Base-by-base conservation (phyloP, 1,140 invertebrate species). In the Drosophila arizonae region DNA sequence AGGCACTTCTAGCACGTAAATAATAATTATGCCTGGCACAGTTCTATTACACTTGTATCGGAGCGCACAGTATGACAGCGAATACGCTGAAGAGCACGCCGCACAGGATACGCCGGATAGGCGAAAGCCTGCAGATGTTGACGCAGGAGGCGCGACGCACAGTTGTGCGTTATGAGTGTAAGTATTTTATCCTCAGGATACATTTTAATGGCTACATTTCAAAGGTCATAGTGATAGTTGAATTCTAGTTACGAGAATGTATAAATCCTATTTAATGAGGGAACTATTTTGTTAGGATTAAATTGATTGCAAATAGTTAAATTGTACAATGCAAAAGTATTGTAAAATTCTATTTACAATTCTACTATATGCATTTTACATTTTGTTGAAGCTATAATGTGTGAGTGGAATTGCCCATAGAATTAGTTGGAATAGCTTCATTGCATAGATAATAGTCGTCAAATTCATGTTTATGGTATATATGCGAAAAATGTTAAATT, bases 61-160 rank as follows among this genome's bases (percentile, higher is more conserved):
- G 11, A 39, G 50, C 4, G n/a, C 21, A 63, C 17, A 13, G 9
- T 30, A 73, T 69, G 71, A 50, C 65, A 17, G 57, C 55, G 11
- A 65, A 48, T 45, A 69, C 68, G 69, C 52, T 88, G 66, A 73
- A 51, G 73, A 66, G 50, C 4, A 61, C 69, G 30, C 80, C 76
- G 45, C 66, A 78, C 56, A 75, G 84, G 54, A 77, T 88, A 58
- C 82, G 82, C 6, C 65, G 64, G 51, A 77, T 87, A 46, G 84
- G 82, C 52, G 79, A 88, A 45, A 88, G 90, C 9, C 75, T 90
- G 24, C 69, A 79, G 73, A 81, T 89, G 89, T 76, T 87, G 51
- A 91, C 71, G 33, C 86, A 80, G 65, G 77, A 90, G 58, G 85
- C 79, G 10, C 82, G 79, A 26, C 61, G 65, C 13, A 72, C 71